A percentile compares a stretch with the other conserved stretches of the same genome.
These are phyloP conservation scores for Danaus plexippus DNA, from an alignment of 1,140 invertebrate genomes.

Conservation along the genomic window DNA sequence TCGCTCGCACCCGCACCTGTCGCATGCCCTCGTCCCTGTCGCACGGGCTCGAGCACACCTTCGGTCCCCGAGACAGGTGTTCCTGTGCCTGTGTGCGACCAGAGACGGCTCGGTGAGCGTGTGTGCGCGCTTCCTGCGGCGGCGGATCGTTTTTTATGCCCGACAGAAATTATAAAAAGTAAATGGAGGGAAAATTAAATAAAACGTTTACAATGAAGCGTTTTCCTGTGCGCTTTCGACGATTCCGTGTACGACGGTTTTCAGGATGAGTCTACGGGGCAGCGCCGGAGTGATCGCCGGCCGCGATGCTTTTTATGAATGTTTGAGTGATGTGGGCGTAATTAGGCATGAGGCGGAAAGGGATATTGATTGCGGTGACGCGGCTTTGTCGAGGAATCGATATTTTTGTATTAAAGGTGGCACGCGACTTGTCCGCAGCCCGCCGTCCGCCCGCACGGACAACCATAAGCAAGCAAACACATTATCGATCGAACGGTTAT, in stretches of 20 bases:
- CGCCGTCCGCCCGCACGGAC: constrained; percentile 33
- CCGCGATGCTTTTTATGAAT: constrained; percentile 57
- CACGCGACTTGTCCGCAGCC: constrained; percentile 59
- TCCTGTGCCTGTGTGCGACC: constrained; percentile 58
- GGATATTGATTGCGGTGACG: constrained; percentile 71
- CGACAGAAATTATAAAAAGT: constrained; percentile 71
- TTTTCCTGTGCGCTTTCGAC: constrained; percentile 69
- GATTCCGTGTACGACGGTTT: constrained; percentile 65
- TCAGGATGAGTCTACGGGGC: constrained; percentile 45
- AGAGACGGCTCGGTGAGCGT: constrained; percentile 34
- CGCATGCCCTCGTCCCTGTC: constrained; percentile 42
- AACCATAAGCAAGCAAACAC: no score
- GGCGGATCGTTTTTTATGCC: constrained; percentile 70
- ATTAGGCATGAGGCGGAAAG: constrained; percentile 69
- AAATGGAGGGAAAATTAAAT: constrained; percentile 72
- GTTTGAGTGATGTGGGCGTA: constrained; percentile 67
- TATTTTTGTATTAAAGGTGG: constrained; percentile 69
- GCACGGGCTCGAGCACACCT: constrained; percentile 63
- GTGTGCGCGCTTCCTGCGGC: constrained; percentile 66
- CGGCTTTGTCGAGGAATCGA: constrained; percentile 68
- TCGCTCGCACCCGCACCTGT: constrained; percentile 35
- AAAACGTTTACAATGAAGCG: constrained; percentile 71
- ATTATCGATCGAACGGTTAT: no score
- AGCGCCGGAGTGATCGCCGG: constrained; percentile 37
- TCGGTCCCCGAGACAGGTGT: constrained; percentile 70